Evolutionary conservation across 1,140 invertebrate species (phyloP), one percentile per base, ranked within the genome.

Genomic region (Trachelipus rathkii): DNA sequence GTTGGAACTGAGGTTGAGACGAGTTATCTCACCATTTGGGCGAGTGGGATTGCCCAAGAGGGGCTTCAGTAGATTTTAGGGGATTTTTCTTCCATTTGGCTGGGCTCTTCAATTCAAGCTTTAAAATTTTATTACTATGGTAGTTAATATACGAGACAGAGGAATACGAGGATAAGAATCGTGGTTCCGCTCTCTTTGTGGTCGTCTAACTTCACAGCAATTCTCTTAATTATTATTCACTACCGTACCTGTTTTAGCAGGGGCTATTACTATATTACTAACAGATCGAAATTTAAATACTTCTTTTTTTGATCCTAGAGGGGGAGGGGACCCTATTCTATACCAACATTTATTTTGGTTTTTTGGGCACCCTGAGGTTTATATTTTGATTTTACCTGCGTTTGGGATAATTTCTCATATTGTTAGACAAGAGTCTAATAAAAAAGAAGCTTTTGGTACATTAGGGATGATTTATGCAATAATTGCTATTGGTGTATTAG

Each of bases 221-320:
- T 92, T 84, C 82, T 91, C 82, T 81, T 92, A 73, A 76, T 92
- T 53, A 81, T 91, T 80, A 90, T 89, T 10, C 81, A 92, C 81
- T n/a, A n/a, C n/a, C n/a, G n/a, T n/a, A n/a, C 91, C 90, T 7
- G 90, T 92, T 11, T 83, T 92, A 85, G 91, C 90, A 4, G 90
- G 89, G 74, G 90, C 88, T 69, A 90, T 92, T 85, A 92, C 90
- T 44, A 92, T 91, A 87, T 79, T 92, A 79, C 84, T 92, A 75
- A 85, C 83, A 10, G 87, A 88, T 81, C 85, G 86, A 9, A 87
- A 88, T 82, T 83, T 88, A 81, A 86, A 86, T 82, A 86, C 87
- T 67, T 81, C 83, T 15, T 88, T 88, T 82, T 88, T 87, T 84
- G 83, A 88, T 78, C 84, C 86, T 24, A 78, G 74, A 10, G 85